Evolutionary conservation across 2,113 vertebrate species (phyloP), one percentile per base, ranked within the genome.

Genomic region (Pelobates fuscus): DNA sequence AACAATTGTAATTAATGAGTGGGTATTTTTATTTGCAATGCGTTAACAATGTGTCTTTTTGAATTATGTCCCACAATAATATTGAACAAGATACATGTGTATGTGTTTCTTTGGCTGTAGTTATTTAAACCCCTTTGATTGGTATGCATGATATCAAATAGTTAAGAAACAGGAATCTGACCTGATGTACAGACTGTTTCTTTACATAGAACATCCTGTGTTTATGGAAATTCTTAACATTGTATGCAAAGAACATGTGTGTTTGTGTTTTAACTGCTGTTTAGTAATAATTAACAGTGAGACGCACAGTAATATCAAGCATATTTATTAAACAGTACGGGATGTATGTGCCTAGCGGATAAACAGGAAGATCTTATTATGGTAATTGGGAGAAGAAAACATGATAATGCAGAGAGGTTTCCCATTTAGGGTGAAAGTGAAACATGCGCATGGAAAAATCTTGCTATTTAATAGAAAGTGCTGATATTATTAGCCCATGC

Each of bases 81-180:
- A 10, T 5, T 37, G 32, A 37, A 37, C 10, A 10, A 37, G 32
- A 37, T 6, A 37, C 32, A 37, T 37, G 32, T 37, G 10, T 37
- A 37, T 5, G n/a, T 10, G 10, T 5, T 6, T 5, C 5, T 37
- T 37, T 37, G 32, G 32, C 32, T 37, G 5, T 10, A 37, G 32
- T 37, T 37, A 1, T 55, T 6, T 55, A 23, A 3, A 55, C 2
- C 5, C 52, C 21, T 55, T 55, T 55, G 52, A 55, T 21, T 6
- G 52, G 52, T 8, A 1, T 21, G 12, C 52, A 55, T 23, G 1
- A 1, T 8, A 55, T 21, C 20, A 11, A 5, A 49, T 15, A 49
- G 17, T 49, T 12, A 55, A 55, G 29, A 70, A 70, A 60, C 67
- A 70, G 67, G 55, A 70, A 30, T 70, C 44, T 44, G 57, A 55